Evolutionary conservation across 2,113 vertebrate species (phyloP).

Genomic region (Leptobrachium ailaonicum): DNA sequence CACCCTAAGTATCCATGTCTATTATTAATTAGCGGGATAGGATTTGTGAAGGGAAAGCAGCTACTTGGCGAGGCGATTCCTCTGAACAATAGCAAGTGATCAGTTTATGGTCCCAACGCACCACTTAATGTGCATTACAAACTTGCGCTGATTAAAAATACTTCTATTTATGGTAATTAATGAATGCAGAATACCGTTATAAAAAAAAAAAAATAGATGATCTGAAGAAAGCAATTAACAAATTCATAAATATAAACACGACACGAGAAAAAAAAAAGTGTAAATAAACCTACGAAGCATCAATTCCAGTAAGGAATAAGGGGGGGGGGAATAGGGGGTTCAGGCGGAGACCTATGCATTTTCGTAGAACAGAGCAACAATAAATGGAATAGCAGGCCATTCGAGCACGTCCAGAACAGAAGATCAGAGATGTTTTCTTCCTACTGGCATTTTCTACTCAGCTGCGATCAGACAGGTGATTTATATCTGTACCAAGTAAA

Average conservation of each 20-base stretch:
- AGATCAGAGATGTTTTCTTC: slow-evolving; percentile 36
- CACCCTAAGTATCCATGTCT: slow-evolving; percentile 12
- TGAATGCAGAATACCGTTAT: slow-evolving; percentile 24
- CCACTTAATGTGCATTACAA: slow-evolving; percentile 34
- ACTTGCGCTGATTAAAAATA: slow-evolving; percentile 30
- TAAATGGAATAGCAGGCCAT: slow-evolving; percentile 13
- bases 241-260: slow-evolving; percentile 31
- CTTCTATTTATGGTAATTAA: slow-evolving; percentile 31
- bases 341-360: neutral
- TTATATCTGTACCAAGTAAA: slow-evolving; percentile 35
- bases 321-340: neutral
- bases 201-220: slow-evolving; percentile 11
- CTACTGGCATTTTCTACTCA: no score
- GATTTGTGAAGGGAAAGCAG: slow-evolving; percentile 10
- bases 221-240: slow-evolving; percentile 24
- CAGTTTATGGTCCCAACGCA: slow-evolving; percentile 45
- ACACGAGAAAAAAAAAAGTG: slow-evolving; percentile 4
- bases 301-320: neutral
- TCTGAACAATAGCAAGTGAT: slow-evolving; percentile 43
- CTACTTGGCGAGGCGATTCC: slow-evolving; percentile 24
- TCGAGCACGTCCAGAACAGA: slow-evolving; percentile 8
- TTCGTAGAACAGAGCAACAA: neutral
- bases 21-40: slow-evolving; percentile 34
- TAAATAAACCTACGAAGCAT: neutral
- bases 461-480: slow-evolving; percentile 38